Evolutionary conservation across 1,140 invertebrate species (phyloP), one percentile per base, ranked within the genome.

Genomic region (Trichomalopsis sarcophagae): DNA sequence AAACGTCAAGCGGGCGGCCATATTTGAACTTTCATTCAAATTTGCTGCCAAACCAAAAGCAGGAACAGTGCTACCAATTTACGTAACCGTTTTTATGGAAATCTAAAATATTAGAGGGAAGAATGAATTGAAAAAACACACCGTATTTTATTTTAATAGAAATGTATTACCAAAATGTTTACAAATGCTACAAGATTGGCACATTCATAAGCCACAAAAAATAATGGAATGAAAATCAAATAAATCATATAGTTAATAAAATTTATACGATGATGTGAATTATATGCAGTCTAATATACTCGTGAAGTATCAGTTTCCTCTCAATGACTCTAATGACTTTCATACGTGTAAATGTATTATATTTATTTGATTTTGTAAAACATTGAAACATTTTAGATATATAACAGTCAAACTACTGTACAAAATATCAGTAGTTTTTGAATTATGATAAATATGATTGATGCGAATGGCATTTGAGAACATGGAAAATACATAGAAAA

Each of bases 11-110:
- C 75, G 71, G 17, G 75, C 4, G 2, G 44, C 76, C 82, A 84
- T 84, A 23, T 84, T 79, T 79, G 27, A 21, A n/a, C 11, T n/a
- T 62, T 13, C 14, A 55, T 78, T 84, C 27, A 55, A 84, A 84
- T 84, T 0, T 79, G 40, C 69, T 84, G 11, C 82, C 7, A 71
- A 30, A 71, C 23, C 33, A 71, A 30, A 71, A 33, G 9, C 13
- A 66, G 14, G 11, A 33, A 10, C 66, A 81, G 13, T 81, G 78
- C 17, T 69, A 71, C 66, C 66, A 69, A 81, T 81, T 9, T 0
- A 80, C 3, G 33, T 66, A 71, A 71, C 68, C 68, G 68, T 71
- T 71, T 13, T 30, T 30, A 27, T 27, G 27, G 27, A 27, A 27
- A 27, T 27, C 27, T 71, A 30, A 13, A 30, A 69, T 30, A 13